Evolutionary conservation across 2,797 vertebrate species (phyloP).

Genomic region (Jordanella pulchra): DNA sequence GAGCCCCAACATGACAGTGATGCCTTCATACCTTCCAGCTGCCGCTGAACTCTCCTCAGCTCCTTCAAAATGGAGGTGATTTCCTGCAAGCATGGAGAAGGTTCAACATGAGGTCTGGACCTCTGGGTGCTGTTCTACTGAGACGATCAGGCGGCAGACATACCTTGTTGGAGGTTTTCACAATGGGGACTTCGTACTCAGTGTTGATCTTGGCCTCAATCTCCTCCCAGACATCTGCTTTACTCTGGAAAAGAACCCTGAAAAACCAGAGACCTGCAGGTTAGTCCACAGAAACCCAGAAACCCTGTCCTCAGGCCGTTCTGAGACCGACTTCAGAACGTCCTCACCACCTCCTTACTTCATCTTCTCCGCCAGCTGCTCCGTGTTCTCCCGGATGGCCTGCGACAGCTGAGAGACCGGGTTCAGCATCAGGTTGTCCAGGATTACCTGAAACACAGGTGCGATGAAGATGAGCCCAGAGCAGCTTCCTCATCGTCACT

Average conservation of each 20-base stretch:
- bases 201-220: slow-evolving; percentile 92
- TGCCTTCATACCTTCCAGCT: slow-evolving; percentile 86
- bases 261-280: not conserved
- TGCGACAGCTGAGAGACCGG: slow-evolving; percentile 95
- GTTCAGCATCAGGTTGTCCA: slow-evolving; percentile 95
- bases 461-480: not conserved
- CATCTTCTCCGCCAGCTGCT: slow-evolving; percentile 94
- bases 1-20: not conserved
- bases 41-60: slow-evolving; percentile 90
- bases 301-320: not conserved
- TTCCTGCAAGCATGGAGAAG: slow-evolving; percentile 77
- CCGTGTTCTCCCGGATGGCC: slow-evolving; percentile 92
- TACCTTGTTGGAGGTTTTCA: slow-evolving; percentile 96
- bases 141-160: not conserved
- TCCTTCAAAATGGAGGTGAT: slow-evolving; percentile 94
- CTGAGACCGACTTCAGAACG: too few relatives aligned
- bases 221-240: slow-evolving; percentile 91
- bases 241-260: slow-evolving; percentile 89
- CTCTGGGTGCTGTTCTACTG: not conserved
- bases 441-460: slow-evolving; percentile 83
- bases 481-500: slow-evolving; percentile 7
- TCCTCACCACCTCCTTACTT: slow-evolving; percentile 87
- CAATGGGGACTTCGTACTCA: slow-evolving; percentile 92
- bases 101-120: not conserved
- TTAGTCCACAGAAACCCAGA: not conserved